phyloP scores from a whole-genome alignment of 2,113 vertebrate species.

The Notarius lentiginosus region DNA sequence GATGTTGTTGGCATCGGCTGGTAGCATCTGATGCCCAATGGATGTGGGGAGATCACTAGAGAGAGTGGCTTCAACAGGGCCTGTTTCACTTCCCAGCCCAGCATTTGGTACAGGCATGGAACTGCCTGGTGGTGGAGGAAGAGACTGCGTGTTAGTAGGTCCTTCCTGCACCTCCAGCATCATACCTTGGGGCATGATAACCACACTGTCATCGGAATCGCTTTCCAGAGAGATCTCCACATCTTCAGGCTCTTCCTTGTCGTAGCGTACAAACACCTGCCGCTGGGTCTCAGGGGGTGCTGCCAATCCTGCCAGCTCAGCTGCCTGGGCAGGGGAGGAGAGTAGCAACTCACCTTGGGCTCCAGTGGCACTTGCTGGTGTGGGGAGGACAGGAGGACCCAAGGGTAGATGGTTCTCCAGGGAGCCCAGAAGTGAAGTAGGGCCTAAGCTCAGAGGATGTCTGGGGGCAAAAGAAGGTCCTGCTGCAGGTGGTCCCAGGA shows the following conservation, averaged over 20 bases:
- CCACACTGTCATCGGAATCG: slow-evolving; percentile 87
- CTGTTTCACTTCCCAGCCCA: slow-evolving; percentile 51
- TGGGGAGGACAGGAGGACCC: slow-evolving; percentile 61
- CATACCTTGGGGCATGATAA: slow-evolving; percentile 85
- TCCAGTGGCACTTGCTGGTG: slow-evolving; percentile 52
- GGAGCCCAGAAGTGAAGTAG: slow-evolving; percentile 65
- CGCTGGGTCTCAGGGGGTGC: slow-evolving; percentile 69
- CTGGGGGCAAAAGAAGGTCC: slow-evolving; percentile 65
- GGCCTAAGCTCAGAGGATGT: slow-evolving; percentile 66
- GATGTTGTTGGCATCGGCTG: slow-evolving; percentile 52
- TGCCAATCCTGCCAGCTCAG: slow-evolving; percentile 67
- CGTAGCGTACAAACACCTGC: slow-evolving; percentile 84
- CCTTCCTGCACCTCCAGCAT: slow-evolving; percentile 62
- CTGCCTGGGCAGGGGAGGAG: slow-evolving; percentile 64
- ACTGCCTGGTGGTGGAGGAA: slow-evolving; percentile 46
- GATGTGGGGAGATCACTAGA: slow-evolving; percentile 65
- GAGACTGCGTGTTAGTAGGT: slow-evolving; percentile 21
- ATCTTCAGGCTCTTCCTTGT: slow-evolving; percentile 84
- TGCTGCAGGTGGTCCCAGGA: slow-evolving; percentile 63
- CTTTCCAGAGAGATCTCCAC: slow-evolving; percentile 89
- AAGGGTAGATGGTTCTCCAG: slow-evolving; percentile 75
- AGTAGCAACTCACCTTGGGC: slow-evolving; percentile 64
- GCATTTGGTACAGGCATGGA: slow-evolving; percentile 23
- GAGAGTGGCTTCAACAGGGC: slow-evolving; percentile 53
- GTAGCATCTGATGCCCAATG: slow-evolving; percentile 60